phyloP scores from a whole-genome alignment of 2,888 invertebrate species.

The Phoenoteleia sp. region DNA sequence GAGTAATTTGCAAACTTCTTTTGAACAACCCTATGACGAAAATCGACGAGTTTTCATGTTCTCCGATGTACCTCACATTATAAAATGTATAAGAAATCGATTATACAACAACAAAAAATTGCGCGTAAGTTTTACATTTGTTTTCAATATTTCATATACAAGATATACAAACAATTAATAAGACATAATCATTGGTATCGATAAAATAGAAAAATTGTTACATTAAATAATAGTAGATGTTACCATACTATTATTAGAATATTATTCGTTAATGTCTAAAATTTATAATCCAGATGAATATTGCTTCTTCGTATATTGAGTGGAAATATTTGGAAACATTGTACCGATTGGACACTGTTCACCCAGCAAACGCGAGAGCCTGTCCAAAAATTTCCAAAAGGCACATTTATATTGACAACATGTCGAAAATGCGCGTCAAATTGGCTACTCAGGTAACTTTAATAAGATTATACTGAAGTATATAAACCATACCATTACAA shows the following conservation, averaged over 20 bases:
- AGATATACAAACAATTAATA: too few species aligned
- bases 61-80: slow-evolving; percentile 37
- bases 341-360: slow-evolving; percentile 8
- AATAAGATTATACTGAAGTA: too few species aligned
- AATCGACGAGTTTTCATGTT: slow-evolving; percentile 28
- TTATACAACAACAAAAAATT: slow-evolving; percentile 26
- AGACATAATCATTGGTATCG: too few species aligned
- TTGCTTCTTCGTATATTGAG: slow-evolving; percentile 6
- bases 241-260: too few species aligned
- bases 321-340: slow-evolving; percentile 37
- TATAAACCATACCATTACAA: too few species aligned
- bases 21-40: slow-evolving; percentile 26
- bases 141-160: too few species aligned
- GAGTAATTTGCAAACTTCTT: slow-evolving; percentile 12
- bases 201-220: too few species aligned
- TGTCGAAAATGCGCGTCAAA: slow-evolving; percentile 54
- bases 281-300: too few species aligned
- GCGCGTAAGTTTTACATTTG: slow-evolving; percentile 8
- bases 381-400: slow-evolving; percentile 50
- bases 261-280: too few species aligned
- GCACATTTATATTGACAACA: slow-evolving; percentile 38
- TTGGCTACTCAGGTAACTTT: slow-evolving; percentile 50
- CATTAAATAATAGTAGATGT: too few species aligned
- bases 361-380: slow-evolving; percentile 13
- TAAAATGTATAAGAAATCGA: slow-evolving; percentile 49